These are phyloP conservation scores for Agraylea sexmaculata DNA, from an alignment of 1,140 invertebrate genomes.

Conservation along the genomic window DNA sequence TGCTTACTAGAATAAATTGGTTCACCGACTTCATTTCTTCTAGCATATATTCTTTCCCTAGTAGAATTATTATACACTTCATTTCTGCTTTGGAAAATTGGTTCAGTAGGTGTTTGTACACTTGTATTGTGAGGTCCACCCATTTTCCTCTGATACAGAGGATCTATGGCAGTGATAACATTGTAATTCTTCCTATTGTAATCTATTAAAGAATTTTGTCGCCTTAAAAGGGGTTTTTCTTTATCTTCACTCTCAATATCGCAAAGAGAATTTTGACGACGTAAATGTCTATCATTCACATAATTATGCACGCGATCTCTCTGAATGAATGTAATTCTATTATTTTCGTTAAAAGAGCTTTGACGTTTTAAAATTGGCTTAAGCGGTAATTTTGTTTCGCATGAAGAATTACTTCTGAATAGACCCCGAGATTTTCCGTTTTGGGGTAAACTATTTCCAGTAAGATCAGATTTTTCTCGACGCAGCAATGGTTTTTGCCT, in stretches of 20 bases:
- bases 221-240: constrained; percentile 38
- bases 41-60: constrained; percentile 36
- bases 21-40: constrained; percentile 30
- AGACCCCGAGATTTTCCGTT: constrained; percentile 36
- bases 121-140: constrained; percentile 5
- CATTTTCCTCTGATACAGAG: constrained; percentile 40
- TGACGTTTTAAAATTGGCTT: constrained; percentile 39
- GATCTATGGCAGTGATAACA: constrained; percentile 42
- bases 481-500: constrained; percentile 28
- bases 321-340: constrained; percentile 3
- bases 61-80: constrained; percentile 38
- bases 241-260: constrained; percentile 41
- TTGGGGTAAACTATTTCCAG: constrained; percentile 30
- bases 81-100: constrained; percentile 37
- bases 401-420: constrained; percentile 38
- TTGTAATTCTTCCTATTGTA: constrained; percentile 39
- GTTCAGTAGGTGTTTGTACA: constrained; percentile 34
- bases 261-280: constrained; percentile 38
- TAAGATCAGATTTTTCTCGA: constrained; percentile 35
- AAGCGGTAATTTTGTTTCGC: constrained; percentile 31
- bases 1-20: constrained; percentile 33
- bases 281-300: constrained; percentile 20
- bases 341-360: constrained; percentile 37
- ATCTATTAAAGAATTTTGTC: constrained; percentile 41
- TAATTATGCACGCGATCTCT: not conserved